Evolutionary conservation across 2,113 vertebrate species (phyloP).

Genomic region (Phocoena phocoena): DNA sequence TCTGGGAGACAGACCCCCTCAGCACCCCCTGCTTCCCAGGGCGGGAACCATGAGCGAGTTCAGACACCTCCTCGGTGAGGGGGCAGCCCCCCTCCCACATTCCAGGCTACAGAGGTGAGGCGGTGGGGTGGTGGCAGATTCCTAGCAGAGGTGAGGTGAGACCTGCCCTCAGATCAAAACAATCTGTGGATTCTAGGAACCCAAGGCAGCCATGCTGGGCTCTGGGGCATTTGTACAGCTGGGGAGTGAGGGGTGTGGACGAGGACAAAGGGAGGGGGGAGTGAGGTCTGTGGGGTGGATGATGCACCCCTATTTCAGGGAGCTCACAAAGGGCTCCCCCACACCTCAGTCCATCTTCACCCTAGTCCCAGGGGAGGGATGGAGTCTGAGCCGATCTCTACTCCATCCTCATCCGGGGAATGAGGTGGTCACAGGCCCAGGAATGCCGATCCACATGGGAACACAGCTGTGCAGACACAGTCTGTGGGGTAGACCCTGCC

Average conservation of each 20-base stretch:
- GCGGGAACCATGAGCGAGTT: background rate
- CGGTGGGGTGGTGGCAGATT: background rate
- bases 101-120: background rate
- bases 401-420: background rate
- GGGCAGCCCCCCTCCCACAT: background rate
- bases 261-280: background rate
- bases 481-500: background rate
- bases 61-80: background rate
- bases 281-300: background rate
- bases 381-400: no score
- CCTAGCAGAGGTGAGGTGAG: background rate
- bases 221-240: background rate
- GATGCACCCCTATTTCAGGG: background rate
- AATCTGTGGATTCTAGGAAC: background rate
- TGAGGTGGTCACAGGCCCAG: background rate
- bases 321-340: background rate
- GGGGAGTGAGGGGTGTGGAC: background rate
- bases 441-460: background rate
- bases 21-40: background rate
- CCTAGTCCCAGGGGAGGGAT: rapidly evolving
- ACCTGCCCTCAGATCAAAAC: background rate
- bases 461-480: background rate
- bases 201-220: background rate
- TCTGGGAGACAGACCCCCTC: background rate
- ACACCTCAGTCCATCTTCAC: background rate